Percentiles rank a stretch among this genome's conserved stretches.
These are phyloP conservation scores for Plecturocebus donacophilus DNA, from an alignment of 2,113 vertebrate species.

Conservation along the genomic window DNA sequence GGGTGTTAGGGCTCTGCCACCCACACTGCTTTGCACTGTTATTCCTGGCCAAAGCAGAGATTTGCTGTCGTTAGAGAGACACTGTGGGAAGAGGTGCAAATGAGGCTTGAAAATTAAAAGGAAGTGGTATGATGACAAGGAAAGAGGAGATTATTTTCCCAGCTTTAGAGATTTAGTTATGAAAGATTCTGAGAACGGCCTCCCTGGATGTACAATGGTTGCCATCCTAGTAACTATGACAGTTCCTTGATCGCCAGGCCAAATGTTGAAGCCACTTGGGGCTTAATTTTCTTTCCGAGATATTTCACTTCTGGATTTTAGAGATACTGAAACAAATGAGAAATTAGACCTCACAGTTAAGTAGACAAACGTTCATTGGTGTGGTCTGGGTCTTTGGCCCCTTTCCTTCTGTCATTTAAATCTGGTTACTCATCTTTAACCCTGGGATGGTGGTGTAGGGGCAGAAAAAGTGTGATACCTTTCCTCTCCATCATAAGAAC, in stretches of 20 bases:
- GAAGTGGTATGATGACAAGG: conserved; percentile 62
- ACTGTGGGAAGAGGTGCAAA: conserved; percentile 69
- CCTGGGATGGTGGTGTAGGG: background rate
- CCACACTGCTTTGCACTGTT: conserved; percentile 71
- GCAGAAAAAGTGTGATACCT: background rate
- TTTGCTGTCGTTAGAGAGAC: conserved; percentile 42
- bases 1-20: conserved; percentile 52
- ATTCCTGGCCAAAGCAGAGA: conserved; percentile 65
- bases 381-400: background rate
- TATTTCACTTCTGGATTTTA: background rate
- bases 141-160: conserved; percentile 67
- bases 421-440: background rate
- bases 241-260: background rate
- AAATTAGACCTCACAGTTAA: background rate
- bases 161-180: conserved; percentile 19
- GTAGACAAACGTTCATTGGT: fast-evolving
- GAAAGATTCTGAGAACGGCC: background rate
- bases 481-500: background rate
- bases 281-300: background rate
- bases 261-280: background rate
- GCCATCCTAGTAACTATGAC: background rate
- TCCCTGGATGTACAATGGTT: background rate
- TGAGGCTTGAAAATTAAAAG: conserved; percentile 61
- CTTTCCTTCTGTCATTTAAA: background rate
- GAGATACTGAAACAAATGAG: background rate